Conservation (phyloP, 2,113 vertebrate species). For the Opisthocomus hoazin region DNA sequence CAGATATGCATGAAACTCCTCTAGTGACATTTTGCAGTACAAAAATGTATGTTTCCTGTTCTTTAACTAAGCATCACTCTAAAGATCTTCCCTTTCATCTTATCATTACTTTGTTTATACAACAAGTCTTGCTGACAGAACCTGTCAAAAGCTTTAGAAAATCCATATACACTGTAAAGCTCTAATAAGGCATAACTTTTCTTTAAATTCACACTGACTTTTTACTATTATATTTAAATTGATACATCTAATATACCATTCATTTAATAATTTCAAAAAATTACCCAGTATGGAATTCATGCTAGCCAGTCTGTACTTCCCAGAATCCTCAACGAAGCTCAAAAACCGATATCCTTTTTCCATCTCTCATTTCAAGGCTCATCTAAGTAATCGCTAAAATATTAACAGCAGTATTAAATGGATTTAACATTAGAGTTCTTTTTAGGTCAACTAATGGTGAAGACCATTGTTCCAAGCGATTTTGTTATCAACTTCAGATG, state of each 20-base stretch:
- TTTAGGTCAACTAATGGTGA: neutral
- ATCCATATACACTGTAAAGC: neutral
- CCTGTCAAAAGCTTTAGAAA: slow-evolving; percentile 35
- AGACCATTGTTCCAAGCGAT: neutral
- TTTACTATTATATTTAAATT: neutral
- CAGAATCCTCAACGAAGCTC: neutral
- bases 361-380: neutral
- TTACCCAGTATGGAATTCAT: neutral
- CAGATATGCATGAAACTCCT: neutral
- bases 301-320: neutral
- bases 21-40: neutral
- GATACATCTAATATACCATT: neutral
- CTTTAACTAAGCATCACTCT: neutral
- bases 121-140: slow-evolving; percentile 18
- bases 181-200: neutral
- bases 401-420: neutral
- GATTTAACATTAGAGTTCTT: neutral
- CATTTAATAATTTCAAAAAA: neutral
- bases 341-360: neutral
- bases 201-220: neutral
- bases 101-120: neutral
- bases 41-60: neutral
- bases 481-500: neutral
- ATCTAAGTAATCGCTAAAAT: slow-evolving; percentile 25
- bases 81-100: neutral